Conservation (phyloP, 2,888 invertebrate species). For the Mythimna loreyi region DNA sequence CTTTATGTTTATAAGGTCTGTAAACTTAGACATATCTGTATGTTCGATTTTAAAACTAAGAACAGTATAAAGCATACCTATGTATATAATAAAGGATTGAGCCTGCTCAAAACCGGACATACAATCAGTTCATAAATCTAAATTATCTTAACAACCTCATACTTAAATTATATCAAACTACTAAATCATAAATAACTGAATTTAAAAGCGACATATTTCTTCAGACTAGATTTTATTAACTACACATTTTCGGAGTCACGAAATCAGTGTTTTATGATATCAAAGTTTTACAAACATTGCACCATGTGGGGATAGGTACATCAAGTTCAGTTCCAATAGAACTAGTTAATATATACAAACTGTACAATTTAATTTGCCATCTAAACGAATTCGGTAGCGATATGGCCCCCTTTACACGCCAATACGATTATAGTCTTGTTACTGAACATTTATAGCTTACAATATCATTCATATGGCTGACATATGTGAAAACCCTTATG, state of each 20-base stretch:
- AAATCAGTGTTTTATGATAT: conserved; percentile 68
- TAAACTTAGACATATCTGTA: conserved; percentile 1
- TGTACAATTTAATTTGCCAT: conserved; percentile 40
- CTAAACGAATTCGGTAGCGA: conserved; percentile 59
- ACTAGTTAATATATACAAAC: conserved; percentile 34
- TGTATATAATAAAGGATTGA: neutral
- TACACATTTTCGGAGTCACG: conserved; percentile 80
- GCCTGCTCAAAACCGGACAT: conserved; percentile 5
- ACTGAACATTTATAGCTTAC: conserved; percentile 53
- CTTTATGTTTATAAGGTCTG: conserved; percentile 6
- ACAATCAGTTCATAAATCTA: conserved; percentile 21
- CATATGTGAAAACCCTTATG: conserved; percentile 58
- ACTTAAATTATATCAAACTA: conserved; percentile 40
- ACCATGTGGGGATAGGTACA: conserved; percentile 51
- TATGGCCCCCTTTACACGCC: conserved; percentile 66
- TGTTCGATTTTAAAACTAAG: conserved; percentile 1
- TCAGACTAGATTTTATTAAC: conserved; percentile 87
- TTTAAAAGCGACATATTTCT: conserved; percentile 79
- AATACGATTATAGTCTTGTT: conserved; percentile 52
- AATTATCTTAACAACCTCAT: conserved; percentile 8
- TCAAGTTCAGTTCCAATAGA: conserved; percentile 30
- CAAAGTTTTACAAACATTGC: conserved; percentile 49
- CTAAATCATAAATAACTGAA: conserved; percentile 64
- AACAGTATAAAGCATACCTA: conserved; percentile 14
- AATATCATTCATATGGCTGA: conserved; percentile 64